A percentile compares a stretch with the other conserved stretches of the same genome.
phyloP scores from a whole-genome alignment of 1,140 invertebrate genomes.

The Euschistus heros region DNA sequence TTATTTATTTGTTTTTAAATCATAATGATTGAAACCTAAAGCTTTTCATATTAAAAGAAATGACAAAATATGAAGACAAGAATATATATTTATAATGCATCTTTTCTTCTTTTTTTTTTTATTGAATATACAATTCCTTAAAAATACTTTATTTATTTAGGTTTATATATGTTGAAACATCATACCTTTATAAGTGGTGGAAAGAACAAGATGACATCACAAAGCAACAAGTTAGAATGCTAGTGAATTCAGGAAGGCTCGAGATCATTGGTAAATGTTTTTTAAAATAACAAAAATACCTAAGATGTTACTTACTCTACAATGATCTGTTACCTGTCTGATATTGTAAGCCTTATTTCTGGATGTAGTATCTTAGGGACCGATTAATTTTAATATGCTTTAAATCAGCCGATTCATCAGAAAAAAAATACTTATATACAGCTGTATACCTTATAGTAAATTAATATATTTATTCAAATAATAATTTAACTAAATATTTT shows the following conservation, averaged over 20 bases:
- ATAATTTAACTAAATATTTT: not conserved
- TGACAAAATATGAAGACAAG: too few species aligned
- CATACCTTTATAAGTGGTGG: conserved; percentile 93
- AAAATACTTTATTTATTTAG: conserved; percentile 34
- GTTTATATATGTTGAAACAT: conserved; percentile 69
- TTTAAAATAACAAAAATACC: not conserved
- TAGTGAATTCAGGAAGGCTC: conserved; percentile 64
- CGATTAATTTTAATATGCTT: not conserved
- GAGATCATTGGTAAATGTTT: conserved; percentile 57
- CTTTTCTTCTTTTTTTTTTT: not conserved
- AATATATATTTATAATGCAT: too few species aligned
- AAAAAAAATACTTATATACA: too few species aligned
- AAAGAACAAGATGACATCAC: conserved; percentile 51
- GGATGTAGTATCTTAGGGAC: not conserved
- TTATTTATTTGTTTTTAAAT: too few species aligned
- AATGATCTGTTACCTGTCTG: not conserved
- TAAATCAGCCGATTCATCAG: too few species aligned
- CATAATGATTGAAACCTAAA: too few species aligned
- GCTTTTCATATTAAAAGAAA: too few species aligned
- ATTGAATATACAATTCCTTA: not conserved
- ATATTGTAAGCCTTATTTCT: not conserved
- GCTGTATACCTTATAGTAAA: too few species aligned
- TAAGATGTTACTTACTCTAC: too few species aligned
- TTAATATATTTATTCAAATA: not conserved
- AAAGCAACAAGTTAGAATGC: conserved; percentile 42